Conservation (phyloP, 2,797 vertebrate genomes). For the Xenopus petersii region DNA sequence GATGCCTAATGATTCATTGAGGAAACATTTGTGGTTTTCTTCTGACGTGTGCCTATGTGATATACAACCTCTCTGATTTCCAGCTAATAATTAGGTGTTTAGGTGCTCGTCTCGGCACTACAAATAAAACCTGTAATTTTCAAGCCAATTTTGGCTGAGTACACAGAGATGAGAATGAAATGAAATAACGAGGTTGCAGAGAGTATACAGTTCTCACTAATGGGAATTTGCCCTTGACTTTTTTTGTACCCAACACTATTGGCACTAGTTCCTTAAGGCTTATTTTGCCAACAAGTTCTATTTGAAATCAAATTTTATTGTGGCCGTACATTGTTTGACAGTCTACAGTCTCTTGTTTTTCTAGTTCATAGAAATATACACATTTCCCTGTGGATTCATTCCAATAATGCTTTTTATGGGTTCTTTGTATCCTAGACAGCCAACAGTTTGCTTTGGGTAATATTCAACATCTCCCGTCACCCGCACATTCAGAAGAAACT, state of each 20-base stretch:
- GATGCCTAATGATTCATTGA: background rate
- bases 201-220: background rate
- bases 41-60: background rate
- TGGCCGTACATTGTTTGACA: no score
- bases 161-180: background rate
- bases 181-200: background rate
- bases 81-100: background rate
- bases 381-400: no score
- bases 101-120: background rate
- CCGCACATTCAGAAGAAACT: constrained; percentile 78
- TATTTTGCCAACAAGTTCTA: background rate
- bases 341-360: no score
- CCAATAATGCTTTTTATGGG: no score
- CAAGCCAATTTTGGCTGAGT: background rate
- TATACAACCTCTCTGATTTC: background rate
- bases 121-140: background rate
- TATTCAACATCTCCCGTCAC: constrained; percentile 92
- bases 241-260: background rate
- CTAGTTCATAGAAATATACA: no score
- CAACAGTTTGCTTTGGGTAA: constrained; percentile 90
- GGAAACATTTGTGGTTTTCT: background rate
- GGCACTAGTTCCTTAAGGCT: background rate
- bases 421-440: constrained; percentile 76
- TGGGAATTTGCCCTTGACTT: background rate
- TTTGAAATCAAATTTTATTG: no score